Conservation (phyloP, 2,797 vertebrate species). For the Hybognathus amarus region DNA sequence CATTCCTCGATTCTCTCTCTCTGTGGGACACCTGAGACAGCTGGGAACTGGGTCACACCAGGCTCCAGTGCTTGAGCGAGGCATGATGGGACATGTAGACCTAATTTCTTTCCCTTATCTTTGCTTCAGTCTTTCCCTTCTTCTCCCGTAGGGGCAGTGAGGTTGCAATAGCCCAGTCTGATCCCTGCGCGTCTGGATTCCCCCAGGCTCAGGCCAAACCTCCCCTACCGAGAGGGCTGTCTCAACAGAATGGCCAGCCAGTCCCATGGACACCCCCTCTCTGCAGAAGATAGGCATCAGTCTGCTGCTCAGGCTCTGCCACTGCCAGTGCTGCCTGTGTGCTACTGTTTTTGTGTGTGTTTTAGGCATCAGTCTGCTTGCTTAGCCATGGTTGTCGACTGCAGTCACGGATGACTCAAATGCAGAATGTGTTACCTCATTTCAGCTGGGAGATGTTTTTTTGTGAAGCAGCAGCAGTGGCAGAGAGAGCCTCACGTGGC, state of each 20-base stretch:
- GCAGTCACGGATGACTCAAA: conserved; percentile 1
- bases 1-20: conserved; percentile 40
- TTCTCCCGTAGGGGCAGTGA: conserved; percentile 16
- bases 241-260: neutral
- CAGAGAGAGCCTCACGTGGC: neutral
- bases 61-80: conserved; percentile 30
- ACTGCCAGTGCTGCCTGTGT: conserved; percentile 3
- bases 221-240: conserved; percentile 34
- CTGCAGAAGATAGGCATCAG: conserved; percentile 5
- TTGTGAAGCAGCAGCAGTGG: neutral
- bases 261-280: conserved; percentile 12
- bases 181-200: conserved; percentile 33
- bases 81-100: conserved; percentile 46
- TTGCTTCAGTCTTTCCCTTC: conserved; percentile 37
- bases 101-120: conserved; percentile 45
- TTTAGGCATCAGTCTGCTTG: neutral
- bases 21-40: conserved; percentile 35
- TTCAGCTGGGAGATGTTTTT: neutral
- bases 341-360: neutral
- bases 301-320: conserved; percentile 8
- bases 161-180: conserved; percentile 18
- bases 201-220: neutral
- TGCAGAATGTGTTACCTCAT: neutral
- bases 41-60: conserved; percentile 46
- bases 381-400: conserved; percentile 2